phyloP scores from a whole-genome alignment of 1,140 invertebrate species.

The Condylostylus longicornis region DNA sequence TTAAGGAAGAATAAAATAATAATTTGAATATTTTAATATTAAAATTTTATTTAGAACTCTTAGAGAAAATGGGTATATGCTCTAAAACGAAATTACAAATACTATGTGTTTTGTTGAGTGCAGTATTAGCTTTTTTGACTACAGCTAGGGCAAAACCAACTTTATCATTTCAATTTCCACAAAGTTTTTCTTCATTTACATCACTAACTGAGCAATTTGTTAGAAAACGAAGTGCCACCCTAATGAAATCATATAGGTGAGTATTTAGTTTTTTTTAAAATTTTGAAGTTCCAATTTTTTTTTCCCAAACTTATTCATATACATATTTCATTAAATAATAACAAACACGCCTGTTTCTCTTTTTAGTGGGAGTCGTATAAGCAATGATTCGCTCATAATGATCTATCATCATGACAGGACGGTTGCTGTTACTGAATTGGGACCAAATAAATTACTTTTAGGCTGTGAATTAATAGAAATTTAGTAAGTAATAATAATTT shows the following conservation, averaged over 20 bases:
- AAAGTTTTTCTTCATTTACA: slow-evolving; percentile 25
- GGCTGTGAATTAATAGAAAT: slow-evolving; percentile 73
- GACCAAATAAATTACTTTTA: slow-evolving; percentile 44
- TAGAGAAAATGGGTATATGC: slow-evolving; percentile 12
- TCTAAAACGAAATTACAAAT: slow-evolving; percentile 17
- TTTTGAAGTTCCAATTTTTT: too few species aligned
- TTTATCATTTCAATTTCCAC: slow-evolving; percentile 23
- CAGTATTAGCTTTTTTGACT: slow-evolving; percentile 20
- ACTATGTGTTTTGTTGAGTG: slow-evolving; percentile 17
- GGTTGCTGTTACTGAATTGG: slow-evolving; percentile 59
- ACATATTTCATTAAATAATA: slow-evolving; percentile 31
- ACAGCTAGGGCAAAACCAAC: slow-evolving; percentile 25
- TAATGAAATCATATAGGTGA: slow-evolving; percentile 33
- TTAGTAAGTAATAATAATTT: slow-evolving; percentile 44
- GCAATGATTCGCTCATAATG: slow-evolving; percentile 46
- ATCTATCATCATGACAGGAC: slow-evolving; percentile 67
- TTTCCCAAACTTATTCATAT: slow-evolving; percentile 32
- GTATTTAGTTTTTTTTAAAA: slow-evolving; percentile 8
- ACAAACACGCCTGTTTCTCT: slow-evolving; percentile 34
- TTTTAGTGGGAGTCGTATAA: slow-evolving; percentile 43
- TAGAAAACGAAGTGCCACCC: slow-evolving; percentile 22
- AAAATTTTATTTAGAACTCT: too few species aligned
- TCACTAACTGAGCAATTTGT: slow-evolving; percentile 31
- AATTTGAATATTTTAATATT: too few species aligned
- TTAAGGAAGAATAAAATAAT: too few species aligned